phyloP scores from a whole-genome alignment of 2,113 vertebrate genomes.

The Bujurquina vittata region DNA sequence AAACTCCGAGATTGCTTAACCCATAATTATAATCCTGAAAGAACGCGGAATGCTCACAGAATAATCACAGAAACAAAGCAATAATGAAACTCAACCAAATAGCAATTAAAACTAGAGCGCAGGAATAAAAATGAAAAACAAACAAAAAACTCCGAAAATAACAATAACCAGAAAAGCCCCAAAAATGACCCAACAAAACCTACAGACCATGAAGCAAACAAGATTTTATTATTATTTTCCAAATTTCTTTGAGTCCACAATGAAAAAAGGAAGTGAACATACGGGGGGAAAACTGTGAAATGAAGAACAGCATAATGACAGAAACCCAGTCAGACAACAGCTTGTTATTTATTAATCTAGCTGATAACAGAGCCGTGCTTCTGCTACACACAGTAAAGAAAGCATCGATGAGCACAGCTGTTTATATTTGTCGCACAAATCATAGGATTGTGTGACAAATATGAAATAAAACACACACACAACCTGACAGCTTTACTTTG shows the following conservation, averaged over 20 bases:
- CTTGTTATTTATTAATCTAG: not conserved
- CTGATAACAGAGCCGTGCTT: not conserved
- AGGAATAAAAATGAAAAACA: not conserved
- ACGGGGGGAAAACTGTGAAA: not conserved
- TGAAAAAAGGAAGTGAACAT: not conserved
- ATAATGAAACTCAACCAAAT: not conserved
- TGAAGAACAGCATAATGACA: not conserved
- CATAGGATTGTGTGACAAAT: not conserved
- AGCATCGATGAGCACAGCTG: not conserved
- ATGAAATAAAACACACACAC: slow-evolving; percentile 34
- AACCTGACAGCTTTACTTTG: slow-evolving; percentile 28
- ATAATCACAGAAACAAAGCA: not conserved
- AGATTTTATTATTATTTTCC: not conserved
- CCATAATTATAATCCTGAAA: not conserved
- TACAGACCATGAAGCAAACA: not conserved
- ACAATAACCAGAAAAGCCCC: not conserved
- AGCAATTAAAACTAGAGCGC: not conserved
- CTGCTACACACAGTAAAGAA: not conserved
- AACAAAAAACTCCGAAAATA: not conserved
- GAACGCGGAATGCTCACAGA: not conserved
- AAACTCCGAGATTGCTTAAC: not conserved
- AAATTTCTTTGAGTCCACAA: not conserved
- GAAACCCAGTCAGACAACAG: not conserved
- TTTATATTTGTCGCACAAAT: not conserved
- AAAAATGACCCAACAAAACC: not conserved